Evolutionary conservation across 2,888 invertebrate species (phyloP), one percentile per base, ranked within the genome.

Genomic region (Elgonia sp.): DNA sequence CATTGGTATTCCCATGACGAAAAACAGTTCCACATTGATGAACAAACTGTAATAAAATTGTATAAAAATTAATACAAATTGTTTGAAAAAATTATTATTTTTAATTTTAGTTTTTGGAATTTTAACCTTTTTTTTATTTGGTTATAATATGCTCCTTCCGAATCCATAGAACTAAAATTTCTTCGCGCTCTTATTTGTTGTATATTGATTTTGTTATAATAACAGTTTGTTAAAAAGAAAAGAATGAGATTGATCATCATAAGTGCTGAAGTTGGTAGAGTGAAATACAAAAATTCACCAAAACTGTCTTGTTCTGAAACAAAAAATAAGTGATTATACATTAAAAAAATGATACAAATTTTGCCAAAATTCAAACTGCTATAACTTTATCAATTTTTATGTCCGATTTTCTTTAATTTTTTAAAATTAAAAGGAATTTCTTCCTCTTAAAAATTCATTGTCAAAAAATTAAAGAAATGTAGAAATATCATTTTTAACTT

Each of bases 1-100:
- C 5, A 70, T 10, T 0, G 80, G 80, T 12, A 80, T 8, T 50
- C 80, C 80, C 80, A 80, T 80, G 0, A 80, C 12, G 50, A 80
- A 80, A 6, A 70, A 50, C 9, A 80, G 14, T 62, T 70, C 70
- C 20, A 80, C 0, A 39, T 70, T 80, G 2, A 29, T 70, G 42
- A 42, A 42, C n/a, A 80, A 39, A 50, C 80, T 80, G 50, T 12
- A 79, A 79, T 2, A 75, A 8, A 55, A 55, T 29, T 29, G 29
- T 29, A 3, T 29, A 29, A 29, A 29, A 29, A 29, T 29, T 29
- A 29, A 29, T 29, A 29, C 1, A 29, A 29, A 29, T 29, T 29
- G 29, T 29, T 29, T 29, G 5, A 29, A 6, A 62, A 20, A 62
- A 3, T 62, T 12, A 20, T 62, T 16, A 46, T 46, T 46, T 46